Evolutionary conservation across 2,888 invertebrate genomes (phyloP).

Genomic region (Abrostola triplasia): DNA sequence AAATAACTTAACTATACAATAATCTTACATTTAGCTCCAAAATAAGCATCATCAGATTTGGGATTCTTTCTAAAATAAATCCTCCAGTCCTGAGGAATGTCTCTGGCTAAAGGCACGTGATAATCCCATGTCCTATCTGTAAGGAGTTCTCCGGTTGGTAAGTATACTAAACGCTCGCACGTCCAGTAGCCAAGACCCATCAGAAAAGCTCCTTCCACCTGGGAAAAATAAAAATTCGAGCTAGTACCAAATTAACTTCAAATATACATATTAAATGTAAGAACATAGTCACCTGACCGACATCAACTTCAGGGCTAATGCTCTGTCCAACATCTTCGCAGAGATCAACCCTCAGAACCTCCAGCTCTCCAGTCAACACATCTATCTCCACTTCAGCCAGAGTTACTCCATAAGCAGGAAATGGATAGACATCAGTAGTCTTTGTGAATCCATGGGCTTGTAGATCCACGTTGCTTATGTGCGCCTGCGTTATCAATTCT

Average conservation of each 20-base stretch:
- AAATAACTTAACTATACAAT: constrained; percentile 64
- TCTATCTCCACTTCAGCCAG: constrained; percentile 49
- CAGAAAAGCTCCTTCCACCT: constrained; percentile 92
- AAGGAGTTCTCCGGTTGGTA: constrained; percentile 90
- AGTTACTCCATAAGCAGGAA: constrained; percentile 36
- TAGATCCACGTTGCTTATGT: constrained; percentile 85
- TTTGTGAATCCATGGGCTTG: constrained; percentile 91
- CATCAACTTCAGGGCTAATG: constrained; percentile 91
- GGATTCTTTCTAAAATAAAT: constrained; percentile 90
- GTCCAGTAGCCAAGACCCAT: constrained; percentile 94
- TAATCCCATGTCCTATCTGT: constrained; percentile 94
- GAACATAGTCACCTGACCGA: constrained; percentile 39
- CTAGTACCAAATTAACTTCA: neutral
- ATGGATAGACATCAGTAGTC: constrained; percentile 29
- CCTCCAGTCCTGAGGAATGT: constrained; percentile 92
- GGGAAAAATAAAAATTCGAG: neutral
- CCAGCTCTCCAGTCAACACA: constrained; percentile 92
- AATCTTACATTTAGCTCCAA: constrained; percentile 91
- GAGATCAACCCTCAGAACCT: constrained; percentile 90
- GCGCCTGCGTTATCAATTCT: constrained; percentile 85
- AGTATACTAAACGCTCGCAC: constrained; percentile 90
- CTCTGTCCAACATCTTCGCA: constrained; percentile 91
- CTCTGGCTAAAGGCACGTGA: constrained; percentile 91
- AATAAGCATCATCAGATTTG: constrained; percentile 88
- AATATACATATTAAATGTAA: no score